Percentiles rank a stretch among this genome's conserved stretches.
Conservation (phyloP, 2,113 vertebrate species). For the Sardina pilchardus region DNA sequence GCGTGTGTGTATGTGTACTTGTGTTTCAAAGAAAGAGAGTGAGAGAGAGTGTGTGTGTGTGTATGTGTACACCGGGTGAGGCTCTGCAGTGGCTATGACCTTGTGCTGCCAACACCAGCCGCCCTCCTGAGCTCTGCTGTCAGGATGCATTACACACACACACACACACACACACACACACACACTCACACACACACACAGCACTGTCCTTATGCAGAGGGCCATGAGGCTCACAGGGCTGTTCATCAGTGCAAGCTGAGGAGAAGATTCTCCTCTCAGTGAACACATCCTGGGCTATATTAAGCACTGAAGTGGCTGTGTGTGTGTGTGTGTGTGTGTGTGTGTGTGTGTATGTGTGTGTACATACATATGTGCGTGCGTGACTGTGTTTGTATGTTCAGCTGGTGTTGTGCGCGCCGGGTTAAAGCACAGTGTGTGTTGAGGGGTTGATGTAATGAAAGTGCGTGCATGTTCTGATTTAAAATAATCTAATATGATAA, state of each 20-base stretch:
- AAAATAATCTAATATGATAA: neutral
- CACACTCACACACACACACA: neutral
- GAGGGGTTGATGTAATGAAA: neutral
- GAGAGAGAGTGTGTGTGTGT: neutral
- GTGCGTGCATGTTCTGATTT: neutral
- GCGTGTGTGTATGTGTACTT: neutral
- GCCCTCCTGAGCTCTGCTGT: neutral
- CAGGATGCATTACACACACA: slow-evolving; percentile 14
- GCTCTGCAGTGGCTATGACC: neutral
- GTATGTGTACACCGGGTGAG: slow-evolving; percentile 39
- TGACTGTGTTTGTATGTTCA: neutral
- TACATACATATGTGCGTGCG: neutral
- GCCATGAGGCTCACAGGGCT: too few species aligned
- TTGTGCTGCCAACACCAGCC: slow-evolving; percentile 4
- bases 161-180: slow-evolving; percentile 1
- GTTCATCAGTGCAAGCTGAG: too few species aligned
- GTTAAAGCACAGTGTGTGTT: neutral
- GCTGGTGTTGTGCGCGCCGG: neutral
- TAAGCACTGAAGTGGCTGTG: neutral
- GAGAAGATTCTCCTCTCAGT: too few species aligned
- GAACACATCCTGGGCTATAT: too few species aligned
- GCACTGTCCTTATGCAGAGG: too few species aligned
- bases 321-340: neutral
- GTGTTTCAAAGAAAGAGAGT: neutral
- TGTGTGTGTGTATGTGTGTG: neutral